These are phyloP conservation scores for Anhinga anhinga DNA, from an alignment of 2,113 vertebrate genomes.

Conservation along the genomic window DNA sequence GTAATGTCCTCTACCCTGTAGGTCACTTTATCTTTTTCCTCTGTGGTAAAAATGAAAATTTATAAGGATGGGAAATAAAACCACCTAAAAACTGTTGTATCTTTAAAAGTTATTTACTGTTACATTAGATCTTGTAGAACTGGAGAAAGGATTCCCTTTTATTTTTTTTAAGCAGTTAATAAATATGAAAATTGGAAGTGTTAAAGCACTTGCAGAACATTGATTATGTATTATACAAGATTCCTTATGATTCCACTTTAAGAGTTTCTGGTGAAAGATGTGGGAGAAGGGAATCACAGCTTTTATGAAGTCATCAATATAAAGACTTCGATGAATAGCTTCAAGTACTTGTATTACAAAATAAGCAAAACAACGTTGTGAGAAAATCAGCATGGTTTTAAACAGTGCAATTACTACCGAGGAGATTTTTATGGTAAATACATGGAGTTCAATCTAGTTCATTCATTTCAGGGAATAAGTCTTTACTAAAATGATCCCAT, in stretches of 20 bases:
- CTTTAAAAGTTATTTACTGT: neutral
- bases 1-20: neutral
- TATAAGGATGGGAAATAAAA: neutral
- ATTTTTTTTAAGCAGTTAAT: neutral
- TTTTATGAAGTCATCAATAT: neutral
- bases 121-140: neutral
- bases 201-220: neutral
- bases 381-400: neutral
- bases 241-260: neutral
- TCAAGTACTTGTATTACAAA: neutral
- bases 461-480: neutral
- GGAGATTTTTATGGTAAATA: neutral
- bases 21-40: neutral
- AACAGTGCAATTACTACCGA: neutral
- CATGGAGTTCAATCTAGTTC: neutral
- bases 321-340: neutral
- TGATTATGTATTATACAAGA: neutral
- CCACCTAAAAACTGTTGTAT: neutral
- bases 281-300: neutral
- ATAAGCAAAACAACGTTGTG: neutral
- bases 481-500: neutral
- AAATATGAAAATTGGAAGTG: neutral
- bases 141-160: neutral
- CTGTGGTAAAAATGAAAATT: neutral
- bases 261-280: neutral